These are phyloP conservation scores for Elysia chlorotica DNA, from an alignment of 1,140 invertebrate species.

Conservation along the genomic window DNA sequence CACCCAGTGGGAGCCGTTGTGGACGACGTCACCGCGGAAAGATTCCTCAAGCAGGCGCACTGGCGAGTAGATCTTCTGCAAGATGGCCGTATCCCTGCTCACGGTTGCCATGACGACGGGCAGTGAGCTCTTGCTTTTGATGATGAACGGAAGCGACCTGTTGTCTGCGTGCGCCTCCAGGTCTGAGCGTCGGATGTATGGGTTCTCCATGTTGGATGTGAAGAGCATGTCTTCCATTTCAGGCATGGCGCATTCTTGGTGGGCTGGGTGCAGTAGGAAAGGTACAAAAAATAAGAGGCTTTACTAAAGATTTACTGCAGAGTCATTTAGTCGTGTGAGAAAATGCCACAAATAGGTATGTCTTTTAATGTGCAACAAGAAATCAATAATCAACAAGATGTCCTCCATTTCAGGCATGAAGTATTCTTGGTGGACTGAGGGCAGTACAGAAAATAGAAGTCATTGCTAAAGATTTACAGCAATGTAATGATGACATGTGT, in stretches of 20 bases:
- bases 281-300: not conserved
- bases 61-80: conserved; percentile 32
- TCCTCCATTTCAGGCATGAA: too few relatives aligned
- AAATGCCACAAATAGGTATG: too few relatives aligned
- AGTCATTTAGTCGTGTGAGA: too few relatives aligned
- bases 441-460: too few relatives aligned
- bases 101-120: conserved; percentile 29
- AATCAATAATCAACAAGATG: too few relatives aligned
- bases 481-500: too few relatives aligned
- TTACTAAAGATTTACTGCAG: not conserved
- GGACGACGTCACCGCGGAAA: conserved; percentile 34
- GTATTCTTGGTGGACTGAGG: too few relatives aligned
- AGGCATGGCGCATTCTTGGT: conserved; percentile 32
- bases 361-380: too few relatives aligned
- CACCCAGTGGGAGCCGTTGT: conserved; percentile 40
- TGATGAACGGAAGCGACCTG: conserved; percentile 30
- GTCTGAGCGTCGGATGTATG: conserved; percentile 28
- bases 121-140: conserved; percentile 25
- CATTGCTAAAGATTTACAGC: too few relatives aligned
- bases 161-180: conserved; percentile 26
- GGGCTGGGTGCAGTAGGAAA: conserved; percentile 17
- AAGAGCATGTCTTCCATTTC: conserved; percentile 32
- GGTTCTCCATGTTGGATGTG: conserved; percentile 31
- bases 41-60: conserved; percentile 22
- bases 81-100: conserved; percentile 24